phyloP scores from a whole-genome alignment of 1,140 invertebrate genomes.

The Dendroctonus ponderosae region DNA sequence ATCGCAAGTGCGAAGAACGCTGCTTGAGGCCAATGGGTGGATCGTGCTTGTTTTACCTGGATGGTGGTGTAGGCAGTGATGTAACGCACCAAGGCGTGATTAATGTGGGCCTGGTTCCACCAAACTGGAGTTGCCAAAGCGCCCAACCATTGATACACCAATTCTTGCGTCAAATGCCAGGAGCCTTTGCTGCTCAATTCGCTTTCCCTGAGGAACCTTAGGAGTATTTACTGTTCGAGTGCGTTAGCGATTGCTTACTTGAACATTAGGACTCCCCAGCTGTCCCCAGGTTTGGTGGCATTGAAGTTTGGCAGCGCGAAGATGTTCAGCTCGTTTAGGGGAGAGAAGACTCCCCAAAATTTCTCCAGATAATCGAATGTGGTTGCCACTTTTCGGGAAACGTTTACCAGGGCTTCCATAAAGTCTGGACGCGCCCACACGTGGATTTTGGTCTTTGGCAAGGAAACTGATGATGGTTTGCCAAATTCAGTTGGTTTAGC shows the following conservation, averaged over 20 bases:
- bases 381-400: conserved; percentile 61
- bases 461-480: conserved; percentile 23
- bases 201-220: conserved; percentile 60
- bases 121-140: conserved; percentile 67
- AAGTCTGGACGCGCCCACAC: conserved; percentile 75
- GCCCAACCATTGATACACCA: conserved; percentile 75
- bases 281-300: conserved; percentile 65
- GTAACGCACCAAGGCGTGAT: conserved; percentile 71
- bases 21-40: too few relatives aligned
- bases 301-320: conserved; percentile 82
- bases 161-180: conserved; percentile 63
- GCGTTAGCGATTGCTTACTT: conserved; percentile 57
- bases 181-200: conserved; percentile 61
- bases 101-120: conserved; percentile 69
- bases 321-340: conserved; percentile 74
- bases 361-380: conserved; percentile 67
- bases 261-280: conserved; percentile 75
- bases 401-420: conserved; percentile 60
- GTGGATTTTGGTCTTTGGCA: conserved; percentile 42
- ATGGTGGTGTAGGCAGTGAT: conserved; percentile 66
- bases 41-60: conserved; percentile 58
- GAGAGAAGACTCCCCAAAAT: conserved; percentile 69
- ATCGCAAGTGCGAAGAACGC: background rate
- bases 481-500: background rate
- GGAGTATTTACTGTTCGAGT: background rate